phyloP scores from a whole-genome alignment of 2,113 vertebrate species.

The Carassius auratus region DNA sequence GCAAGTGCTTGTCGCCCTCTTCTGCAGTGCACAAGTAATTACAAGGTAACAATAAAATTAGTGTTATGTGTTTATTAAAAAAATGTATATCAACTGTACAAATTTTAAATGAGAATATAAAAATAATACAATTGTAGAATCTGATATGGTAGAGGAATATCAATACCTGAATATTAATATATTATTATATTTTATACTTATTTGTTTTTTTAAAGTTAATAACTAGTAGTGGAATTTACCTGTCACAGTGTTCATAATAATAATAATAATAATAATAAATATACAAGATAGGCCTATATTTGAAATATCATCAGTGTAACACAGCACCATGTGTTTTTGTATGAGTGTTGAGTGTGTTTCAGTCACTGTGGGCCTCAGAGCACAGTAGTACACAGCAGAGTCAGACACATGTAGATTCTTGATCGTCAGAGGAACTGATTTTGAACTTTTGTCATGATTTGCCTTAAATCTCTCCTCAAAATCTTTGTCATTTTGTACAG shows the following conservation, averaged over 20 bases:
- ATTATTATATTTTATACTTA: neutral
- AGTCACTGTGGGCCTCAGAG: slow-evolving; percentile 49
- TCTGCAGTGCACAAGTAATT: slow-evolving; percentile 7
- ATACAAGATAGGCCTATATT: neutral
- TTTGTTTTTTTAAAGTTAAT: neutral
- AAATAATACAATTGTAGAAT: neutral
- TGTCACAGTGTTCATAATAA: neutral
- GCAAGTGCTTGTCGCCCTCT: neutral
- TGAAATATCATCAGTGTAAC: neutral
- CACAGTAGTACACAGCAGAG: slow-evolving; percentile 55
- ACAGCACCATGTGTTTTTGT: neutral
- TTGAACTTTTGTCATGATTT: neutral
- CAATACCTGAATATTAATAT: neutral
- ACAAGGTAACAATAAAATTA: neutral
- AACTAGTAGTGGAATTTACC: neutral
- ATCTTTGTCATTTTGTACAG: neutral
- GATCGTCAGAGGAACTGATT: neutral
- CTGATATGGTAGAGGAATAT: neutral
- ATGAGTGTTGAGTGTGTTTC: neutral
- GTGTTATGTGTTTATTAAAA: neutral
- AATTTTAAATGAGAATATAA: neutral
- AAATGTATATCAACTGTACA: neutral
- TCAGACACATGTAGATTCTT: slow-evolving; percentile 29
- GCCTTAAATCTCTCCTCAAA: slow-evolving; percentile 9
- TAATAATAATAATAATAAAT: neutral